phyloP scores from a whole-genome alignment of 64 coral and sea anemone genomes.

The Stichodactyla helianthus region DNA sequence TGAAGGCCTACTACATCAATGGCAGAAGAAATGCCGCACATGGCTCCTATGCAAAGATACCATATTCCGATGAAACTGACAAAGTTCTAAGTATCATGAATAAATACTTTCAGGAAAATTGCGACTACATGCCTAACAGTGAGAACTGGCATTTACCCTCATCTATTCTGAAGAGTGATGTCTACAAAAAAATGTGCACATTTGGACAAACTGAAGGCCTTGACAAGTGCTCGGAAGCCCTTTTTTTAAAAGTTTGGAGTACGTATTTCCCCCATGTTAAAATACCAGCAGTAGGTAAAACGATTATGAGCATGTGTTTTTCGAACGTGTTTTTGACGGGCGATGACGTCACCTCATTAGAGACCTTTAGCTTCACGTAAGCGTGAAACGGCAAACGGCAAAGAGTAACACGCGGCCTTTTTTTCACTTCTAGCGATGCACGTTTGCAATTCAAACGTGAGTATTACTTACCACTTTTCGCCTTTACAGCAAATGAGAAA shows the following conservation, averaged over 20 bases:
- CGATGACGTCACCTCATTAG: too few species aligned
- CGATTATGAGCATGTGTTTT: too few species aligned
- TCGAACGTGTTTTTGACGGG: too few species aligned
- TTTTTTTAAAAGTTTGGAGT: slow-evolving; percentile 37
- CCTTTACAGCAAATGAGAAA: too few species aligned
- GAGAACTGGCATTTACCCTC: slow-evolving; percentile 28
- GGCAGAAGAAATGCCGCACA: slow-evolving; percentile 32
- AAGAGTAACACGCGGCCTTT: too few species aligned
- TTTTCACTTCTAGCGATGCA: too few species aligned
- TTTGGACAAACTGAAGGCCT: background rate
- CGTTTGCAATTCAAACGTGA: too few species aligned
- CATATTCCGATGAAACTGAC: slow-evolving; percentile 5
- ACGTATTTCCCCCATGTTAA: slow-evolving; percentile 29
- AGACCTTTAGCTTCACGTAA: too few species aligned
- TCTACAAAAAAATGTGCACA: slow-evolving; percentile 43
- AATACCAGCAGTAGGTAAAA: slow-evolving; percentile 34
- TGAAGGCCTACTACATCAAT: slow-evolving; percentile 11
- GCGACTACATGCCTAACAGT: slow-evolving; percentile 41
- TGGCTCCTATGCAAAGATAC: background rate
- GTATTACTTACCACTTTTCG: too few species aligned
- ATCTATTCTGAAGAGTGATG: background rate
- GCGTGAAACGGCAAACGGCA: too few species aligned
- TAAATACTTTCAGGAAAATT: slow-evolving; percentile 37
- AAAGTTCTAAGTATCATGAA: slow-evolving; percentile 9
- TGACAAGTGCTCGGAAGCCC: background rate